phyloP scores from a whole-genome alignment of 2,888 invertebrate species.

The Drosophila histrio region DNA sequence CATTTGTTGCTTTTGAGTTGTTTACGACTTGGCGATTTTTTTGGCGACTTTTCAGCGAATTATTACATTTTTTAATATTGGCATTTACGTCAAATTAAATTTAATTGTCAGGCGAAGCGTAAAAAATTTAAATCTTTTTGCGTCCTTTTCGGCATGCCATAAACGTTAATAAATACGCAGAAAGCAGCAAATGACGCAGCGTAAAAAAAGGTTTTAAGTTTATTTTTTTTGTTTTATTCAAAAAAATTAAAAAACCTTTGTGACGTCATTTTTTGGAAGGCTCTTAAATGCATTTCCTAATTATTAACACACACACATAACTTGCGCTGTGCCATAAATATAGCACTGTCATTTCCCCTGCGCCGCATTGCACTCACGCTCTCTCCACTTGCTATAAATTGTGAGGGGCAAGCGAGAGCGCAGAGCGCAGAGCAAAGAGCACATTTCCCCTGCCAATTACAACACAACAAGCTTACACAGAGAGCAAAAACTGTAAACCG shows the following conservation, averaged over 20 bases:
- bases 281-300: conserved; percentile 64
- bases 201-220: background rate
- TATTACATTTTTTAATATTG: conserved; percentile 80
- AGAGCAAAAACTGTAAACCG: conserved; percentile 27
- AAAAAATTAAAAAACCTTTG: background rate
- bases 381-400: conserved; percentile 65
- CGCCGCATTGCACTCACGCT: conserved; percentile 43
- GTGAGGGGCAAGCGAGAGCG: conserved; percentile 50
- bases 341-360: conserved; percentile 57
- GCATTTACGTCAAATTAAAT: conserved; percentile 82
- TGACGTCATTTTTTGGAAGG: conserved; percentile 49
- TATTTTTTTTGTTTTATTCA: too few relatives aligned
- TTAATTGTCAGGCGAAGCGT: conserved; percentile 74
- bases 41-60: conserved; percentile 61
- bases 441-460: conserved; percentile 62
- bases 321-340: conserved; percentile 28
- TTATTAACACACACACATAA: conserved; percentile 63
- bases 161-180: conserved; percentile 41
- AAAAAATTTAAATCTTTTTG: background rate
- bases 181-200: conserved; percentile 4
- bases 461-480: conserved; percentile 47
- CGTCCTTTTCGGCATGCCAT: background rate
- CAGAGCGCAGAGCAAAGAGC: conserved; percentile 12
- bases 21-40: conserved; percentile 34
- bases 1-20: conserved; percentile 28